Conservation (phyloP, 2,113 vertebrate genomes). For the Pseudorhombus dupliciocellatus region DNA sequence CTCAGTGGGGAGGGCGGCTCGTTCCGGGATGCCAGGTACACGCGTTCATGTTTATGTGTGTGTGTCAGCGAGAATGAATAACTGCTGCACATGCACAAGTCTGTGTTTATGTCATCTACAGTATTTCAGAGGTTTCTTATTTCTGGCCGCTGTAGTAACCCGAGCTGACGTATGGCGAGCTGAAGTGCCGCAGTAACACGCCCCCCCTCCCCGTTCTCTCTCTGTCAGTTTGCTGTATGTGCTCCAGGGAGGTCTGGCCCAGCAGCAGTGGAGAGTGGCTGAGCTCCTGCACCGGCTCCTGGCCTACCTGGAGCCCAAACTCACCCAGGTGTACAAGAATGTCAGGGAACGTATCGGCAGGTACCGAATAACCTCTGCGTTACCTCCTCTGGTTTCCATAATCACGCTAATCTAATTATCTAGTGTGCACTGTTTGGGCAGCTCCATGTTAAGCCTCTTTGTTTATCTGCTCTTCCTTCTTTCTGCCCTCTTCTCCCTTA, state of each 20-base stretch:
- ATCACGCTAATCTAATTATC: conserved; percentile 28
- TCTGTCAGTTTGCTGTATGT: conserved; percentile 90
- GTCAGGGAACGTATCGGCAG: conserved; percentile 97
- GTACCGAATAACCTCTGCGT: conserved; percentile 71
- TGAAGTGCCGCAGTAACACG: conserved; percentile 42
- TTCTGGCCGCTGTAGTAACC: conserved; percentile 56
- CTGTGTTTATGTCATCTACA: conserved; percentile 14
- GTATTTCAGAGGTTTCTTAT: conserved; percentile 52
- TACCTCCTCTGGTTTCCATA: conserved; percentile 14
- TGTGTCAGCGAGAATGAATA: neutral
- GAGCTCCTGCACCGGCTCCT: conserved; percentile 92
- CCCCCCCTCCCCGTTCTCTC: neutral
- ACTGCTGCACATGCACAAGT: neutral
- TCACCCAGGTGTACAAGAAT: conserved; percentile 98
- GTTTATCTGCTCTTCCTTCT: neutral
- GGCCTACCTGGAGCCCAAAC: conserved; percentile 94
- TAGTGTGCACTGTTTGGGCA: conserved; percentile 9
- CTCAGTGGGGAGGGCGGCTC: conserved; percentile 94
- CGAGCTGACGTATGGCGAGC: conserved; percentile 48
- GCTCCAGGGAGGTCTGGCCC: conserved; percentile 95
- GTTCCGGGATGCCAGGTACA: conserved; percentile 94
- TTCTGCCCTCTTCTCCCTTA: conserved; percentile 5
- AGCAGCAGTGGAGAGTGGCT: conserved; percentile 97
- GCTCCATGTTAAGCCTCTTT: conserved; percentile 11
- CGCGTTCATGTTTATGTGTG: neutral